phyloP scores from a whole-genome alignment of 2,113 vertebrate species.

The Galemys pyrenaicus region DNA sequence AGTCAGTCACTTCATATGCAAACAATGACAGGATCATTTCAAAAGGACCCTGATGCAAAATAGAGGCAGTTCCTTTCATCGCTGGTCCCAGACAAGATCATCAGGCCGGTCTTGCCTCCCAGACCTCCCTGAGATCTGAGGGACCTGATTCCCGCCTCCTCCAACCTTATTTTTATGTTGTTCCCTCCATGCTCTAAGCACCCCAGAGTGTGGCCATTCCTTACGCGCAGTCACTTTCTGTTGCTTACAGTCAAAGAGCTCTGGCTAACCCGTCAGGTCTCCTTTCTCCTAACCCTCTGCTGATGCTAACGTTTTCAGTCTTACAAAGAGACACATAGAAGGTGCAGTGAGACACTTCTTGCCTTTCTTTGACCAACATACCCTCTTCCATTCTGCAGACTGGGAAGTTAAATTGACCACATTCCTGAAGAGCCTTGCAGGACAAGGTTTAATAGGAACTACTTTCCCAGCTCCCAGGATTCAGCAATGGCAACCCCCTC shows the following conservation, averaged over 20 bases:
- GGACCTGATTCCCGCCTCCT: not conserved
- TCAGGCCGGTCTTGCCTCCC: too few species aligned
- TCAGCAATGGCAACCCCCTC: not conserved
- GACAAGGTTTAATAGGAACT: not conserved
- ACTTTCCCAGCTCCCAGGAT: not conserved
- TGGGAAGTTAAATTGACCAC: not conserved
- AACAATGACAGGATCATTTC: rapidly evolving
- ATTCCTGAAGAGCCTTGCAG: not conserved
- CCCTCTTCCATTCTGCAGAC: not conserved
- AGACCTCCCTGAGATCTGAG: not conserved
- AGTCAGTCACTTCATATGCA: not conserved
- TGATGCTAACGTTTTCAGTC: not conserved
- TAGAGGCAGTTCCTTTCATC: not conserved
- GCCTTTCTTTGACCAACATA: not conserved
- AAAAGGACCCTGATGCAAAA: not conserved
- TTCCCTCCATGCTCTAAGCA: not conserved
- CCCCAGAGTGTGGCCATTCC: rapidly evolving
- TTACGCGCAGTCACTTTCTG: not conserved
- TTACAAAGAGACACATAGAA: not conserved
- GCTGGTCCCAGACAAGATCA: not conserved
- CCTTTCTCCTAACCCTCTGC: not conserved
- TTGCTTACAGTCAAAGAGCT: not conserved
- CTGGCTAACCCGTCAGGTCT: rapidly evolving
- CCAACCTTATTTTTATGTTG: not conserved
- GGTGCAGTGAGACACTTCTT: not conserved